Evolutionary conservation across 1,140 invertebrate species (phyloP).

Genomic region (Eupristina koningsbergeri): DNA sequence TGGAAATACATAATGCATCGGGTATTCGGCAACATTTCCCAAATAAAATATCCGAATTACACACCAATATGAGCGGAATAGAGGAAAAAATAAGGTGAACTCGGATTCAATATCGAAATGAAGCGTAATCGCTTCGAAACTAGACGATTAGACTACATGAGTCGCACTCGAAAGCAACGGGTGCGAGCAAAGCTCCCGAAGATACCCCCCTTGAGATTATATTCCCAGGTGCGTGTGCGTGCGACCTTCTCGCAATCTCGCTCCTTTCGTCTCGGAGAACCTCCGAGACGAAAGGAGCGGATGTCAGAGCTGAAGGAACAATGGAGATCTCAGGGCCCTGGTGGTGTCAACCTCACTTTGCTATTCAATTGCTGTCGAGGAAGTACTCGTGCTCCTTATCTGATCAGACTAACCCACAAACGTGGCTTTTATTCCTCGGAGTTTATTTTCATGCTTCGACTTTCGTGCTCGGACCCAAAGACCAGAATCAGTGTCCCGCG

Average conservation of each 20-base stretch:
- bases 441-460: background rate
- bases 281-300: conserved; percentile 6
- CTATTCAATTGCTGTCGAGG: conserved; percentile 8
- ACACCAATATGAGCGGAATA: background rate
- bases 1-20: background rate
- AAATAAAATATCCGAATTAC: background rate
- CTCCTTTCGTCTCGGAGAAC: background rate
- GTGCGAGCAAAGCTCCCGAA: background rate
- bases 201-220: conserved; percentile 33
- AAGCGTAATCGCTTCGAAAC: background rate
- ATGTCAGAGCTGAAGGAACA: conserved; percentile 30
- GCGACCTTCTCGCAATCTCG: too few species aligned
- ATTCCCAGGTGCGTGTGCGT: background rate
- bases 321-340: conserved; percentile 45
- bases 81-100: background rate
- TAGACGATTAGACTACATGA: conserved; percentile 13
- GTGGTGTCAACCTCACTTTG: conserved; percentile 32
- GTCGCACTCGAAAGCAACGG: conserved; percentile 29
- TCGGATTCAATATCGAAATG: background rate
- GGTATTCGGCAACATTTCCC: background rate
- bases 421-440: conserved; percentile 14
- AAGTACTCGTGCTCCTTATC: conserved; percentile 27
- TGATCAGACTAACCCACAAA: conserved; percentile 3
- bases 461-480: background rate
- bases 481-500: background rate